Conservation (phyloP, 2,888 invertebrate species). For the Bugula neritina region DNA sequence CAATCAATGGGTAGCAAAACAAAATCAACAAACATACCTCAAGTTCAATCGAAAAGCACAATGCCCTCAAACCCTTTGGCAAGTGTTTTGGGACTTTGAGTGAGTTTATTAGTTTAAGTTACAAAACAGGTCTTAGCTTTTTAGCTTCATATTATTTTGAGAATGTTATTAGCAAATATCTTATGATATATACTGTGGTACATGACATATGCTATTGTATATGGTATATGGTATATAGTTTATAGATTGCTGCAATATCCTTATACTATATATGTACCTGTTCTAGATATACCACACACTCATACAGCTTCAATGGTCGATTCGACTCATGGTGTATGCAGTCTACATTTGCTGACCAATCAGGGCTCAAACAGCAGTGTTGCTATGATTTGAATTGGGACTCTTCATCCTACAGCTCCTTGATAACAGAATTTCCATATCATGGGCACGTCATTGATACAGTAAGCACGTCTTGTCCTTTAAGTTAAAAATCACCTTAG, state of each 20-base stretch:
- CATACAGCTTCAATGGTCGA: not conserved
- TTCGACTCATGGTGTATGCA: slow-evolving; percentile 2
- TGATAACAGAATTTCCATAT: slow-evolving; percentile 22
- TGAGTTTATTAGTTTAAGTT: too few relatives aligned
- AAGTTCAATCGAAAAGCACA: not conserved
- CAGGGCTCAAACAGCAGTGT: slow-evolving; percentile 6
- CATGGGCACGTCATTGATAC: slow-evolving; percentile 7
- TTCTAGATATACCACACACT: slow-evolving; percentile 1
- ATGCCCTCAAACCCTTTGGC: slow-evolving; percentile 12
- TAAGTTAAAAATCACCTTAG: too few relatives aligned
- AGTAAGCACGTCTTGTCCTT: not conserved
- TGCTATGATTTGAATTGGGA: slow-evolving; percentile 18
- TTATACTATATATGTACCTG: not conserved
- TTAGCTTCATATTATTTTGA: too few relatives aligned
- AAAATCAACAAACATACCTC: not conserved
- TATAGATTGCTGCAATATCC: too few relatives aligned
- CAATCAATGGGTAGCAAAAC: not conserved
- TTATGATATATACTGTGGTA: too few relatives aligned
- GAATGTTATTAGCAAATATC: too few relatives aligned
- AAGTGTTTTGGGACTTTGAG: slow-evolving; percentile 4
- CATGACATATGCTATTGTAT: too few relatives aligned
- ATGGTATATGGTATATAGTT: too few relatives aligned
- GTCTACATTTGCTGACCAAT: not conserved
- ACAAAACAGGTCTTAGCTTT: too few relatives aligned
- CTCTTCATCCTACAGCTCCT: not conserved